Evolutionary conservation across 2,888 invertebrate species (phyloP).

Genomic region (Clanis bilineata): DNA sequence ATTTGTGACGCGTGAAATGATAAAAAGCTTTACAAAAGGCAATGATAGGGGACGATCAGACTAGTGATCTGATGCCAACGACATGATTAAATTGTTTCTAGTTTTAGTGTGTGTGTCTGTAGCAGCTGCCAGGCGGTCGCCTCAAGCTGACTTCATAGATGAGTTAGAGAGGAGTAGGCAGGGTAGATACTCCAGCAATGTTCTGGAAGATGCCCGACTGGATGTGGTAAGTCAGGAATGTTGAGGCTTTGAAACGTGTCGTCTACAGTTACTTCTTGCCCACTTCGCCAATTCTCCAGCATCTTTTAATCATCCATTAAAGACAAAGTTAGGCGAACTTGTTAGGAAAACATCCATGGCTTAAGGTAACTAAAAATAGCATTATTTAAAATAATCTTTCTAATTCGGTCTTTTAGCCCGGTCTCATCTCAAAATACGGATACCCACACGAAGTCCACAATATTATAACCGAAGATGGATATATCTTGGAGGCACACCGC

Average conservation of each 20-base stretch:
- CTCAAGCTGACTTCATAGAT: slow-evolving; percentile 46
- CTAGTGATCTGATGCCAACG: slow-evolving; percentile 25
- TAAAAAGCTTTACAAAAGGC: slow-evolving; percentile 32
- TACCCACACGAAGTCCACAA: slow-evolving; percentile 53
- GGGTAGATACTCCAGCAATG: slow-evolving; percentile 38
- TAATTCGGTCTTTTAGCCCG: slow-evolving; percentile 40
- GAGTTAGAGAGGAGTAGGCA: slow-evolving; percentile 29
- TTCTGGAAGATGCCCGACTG: slow-evolving; percentile 50
- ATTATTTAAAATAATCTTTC: neutral
- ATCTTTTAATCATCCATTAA: too few species aligned
- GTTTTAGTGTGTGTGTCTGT: slow-evolving; percentile 33
- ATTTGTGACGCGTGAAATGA: slow-evolving; percentile 7
- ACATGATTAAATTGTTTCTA: slow-evolving; percentile 38
- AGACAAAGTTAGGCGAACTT: too few species aligned
- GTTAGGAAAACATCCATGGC: too few species aligned
- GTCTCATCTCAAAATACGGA: slow-evolving; percentile 50
- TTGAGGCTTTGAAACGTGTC: too few species aligned
- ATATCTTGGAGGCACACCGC: slow-evolving; percentile 53
- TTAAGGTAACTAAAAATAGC: too few species aligned
- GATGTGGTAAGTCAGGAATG: slow-evolving; percentile 52
- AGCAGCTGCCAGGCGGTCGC: slow-evolving; percentile 42
- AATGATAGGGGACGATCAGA: slow-evolving; percentile 12
- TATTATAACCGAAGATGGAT: slow-evolving; percentile 51
- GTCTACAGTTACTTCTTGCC: too few species aligned
- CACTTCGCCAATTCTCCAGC: too few species aligned